phyloP scores from a whole-genome alignment of 1,140 invertebrate genomes.

The Dendrolimus kikuchii region DNA sequence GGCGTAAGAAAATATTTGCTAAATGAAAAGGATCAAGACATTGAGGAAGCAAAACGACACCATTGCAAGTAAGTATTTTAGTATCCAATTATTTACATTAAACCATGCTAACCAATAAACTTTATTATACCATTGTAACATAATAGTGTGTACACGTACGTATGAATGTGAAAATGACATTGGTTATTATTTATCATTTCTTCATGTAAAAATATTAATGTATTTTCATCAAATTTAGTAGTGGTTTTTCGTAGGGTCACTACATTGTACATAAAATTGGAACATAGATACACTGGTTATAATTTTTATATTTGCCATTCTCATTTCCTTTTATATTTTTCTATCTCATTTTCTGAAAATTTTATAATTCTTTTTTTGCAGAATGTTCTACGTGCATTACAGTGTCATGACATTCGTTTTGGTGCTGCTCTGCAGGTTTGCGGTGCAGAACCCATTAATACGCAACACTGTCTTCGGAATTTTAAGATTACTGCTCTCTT shows the following conservation, averaged over 20 bases:
- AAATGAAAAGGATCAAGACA: constrained; percentile 61
- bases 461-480: constrained; percentile 32
- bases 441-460: constrained; percentile 32
- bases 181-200: too few species aligned
- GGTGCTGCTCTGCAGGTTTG: constrained; percentile 29
- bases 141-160: neutral
- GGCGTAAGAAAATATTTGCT: constrained; percentile 66
- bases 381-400: constrained; percentile 44
- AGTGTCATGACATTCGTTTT: constrained; percentile 26
- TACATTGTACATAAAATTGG: neutral
- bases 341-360: neutral
- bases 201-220: neutral
- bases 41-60: constrained; percentile 45
- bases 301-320: neutral
- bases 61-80: constrained; percentile 33
- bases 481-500: constrained; percentile 25
- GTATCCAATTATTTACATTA: neutral
- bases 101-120: neutral
- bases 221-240: neutral
- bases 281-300: neutral
- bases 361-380: constrained; percentile 21
- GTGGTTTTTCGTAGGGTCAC: neutral
- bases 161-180: too few species aligned
- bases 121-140: constrained; percentile 1
- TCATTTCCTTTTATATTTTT: neutral